These are phyloP conservation scores for Selene dorsalis DNA, from an alignment of 2,797 vertebrate species.

Conservation along the genomic window DNA sequence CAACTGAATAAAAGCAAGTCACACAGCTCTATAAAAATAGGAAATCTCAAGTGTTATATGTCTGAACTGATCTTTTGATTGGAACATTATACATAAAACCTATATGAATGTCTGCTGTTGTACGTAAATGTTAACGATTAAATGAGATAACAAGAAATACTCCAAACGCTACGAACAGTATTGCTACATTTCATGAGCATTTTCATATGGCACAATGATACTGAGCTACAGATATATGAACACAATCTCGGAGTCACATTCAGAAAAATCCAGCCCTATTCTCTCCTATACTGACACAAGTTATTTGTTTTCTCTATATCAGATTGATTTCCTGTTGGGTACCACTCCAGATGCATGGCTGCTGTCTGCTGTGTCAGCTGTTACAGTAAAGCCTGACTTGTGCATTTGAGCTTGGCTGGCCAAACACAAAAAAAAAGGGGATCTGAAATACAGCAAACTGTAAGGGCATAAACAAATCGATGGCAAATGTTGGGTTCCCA, in stretches of 20 bases:
- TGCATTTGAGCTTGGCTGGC: conserved; percentile 60
- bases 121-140: neutral
- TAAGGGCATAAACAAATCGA: conserved; percentile 58
- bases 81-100: neutral
- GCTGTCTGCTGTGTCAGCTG: conserved; percentile 71
- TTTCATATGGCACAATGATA: neutral
- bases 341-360: conserved; percentile 53
- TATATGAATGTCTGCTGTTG: neutral
- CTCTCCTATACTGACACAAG: conserved; percentile 45
- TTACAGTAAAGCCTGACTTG: conserved; percentile 69
- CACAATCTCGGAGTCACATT: conserved; percentile 15
- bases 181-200: neutral
- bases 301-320: conserved; percentile 68
- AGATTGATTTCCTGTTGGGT: conserved; percentile 74
- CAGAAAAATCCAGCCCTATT: conserved; percentile 45
- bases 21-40: neutral
- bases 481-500: conserved; percentile 9
- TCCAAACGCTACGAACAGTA: neutral
- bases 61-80: neutral
- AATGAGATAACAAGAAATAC: neutral
- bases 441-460: conserved; percentile 54
- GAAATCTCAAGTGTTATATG: neutral
- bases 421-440: conserved; percentile 37
- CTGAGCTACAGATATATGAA: neutral
- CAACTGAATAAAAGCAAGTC: conserved; percentile 23